Base-by-base conservation (phyloP, 2,797 vertebrate species). In the Labeo calbasu region DNA sequence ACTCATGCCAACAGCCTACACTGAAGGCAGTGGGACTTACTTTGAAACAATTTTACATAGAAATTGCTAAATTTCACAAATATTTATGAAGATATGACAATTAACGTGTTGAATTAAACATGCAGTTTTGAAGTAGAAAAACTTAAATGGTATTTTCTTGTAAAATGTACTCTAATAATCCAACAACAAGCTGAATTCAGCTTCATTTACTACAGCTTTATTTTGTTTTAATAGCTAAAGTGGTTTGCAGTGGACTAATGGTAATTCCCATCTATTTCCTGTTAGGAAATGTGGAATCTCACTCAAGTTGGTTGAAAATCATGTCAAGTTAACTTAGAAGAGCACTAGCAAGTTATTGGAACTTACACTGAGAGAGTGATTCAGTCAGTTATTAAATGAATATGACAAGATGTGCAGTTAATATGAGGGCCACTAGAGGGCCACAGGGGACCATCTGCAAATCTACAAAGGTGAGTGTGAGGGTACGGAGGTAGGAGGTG, bases 371-470 rank as follows among this genome's bases (percentile, higher is more conserved):
- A 40, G 25, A 2, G 7, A 59, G 36, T 19, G 3, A 59, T 23
- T 63, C 48, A 53, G 9, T 82, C 69, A n/a, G 69, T 23, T 71
- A n/a, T 72, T 72, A 28, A 65, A 19, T 66, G 15, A 66, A 51
- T 46, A 66, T 76, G 59, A 55, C 61, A 68, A 32, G 7, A 43
- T 83, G 32, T 83, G 75, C 51, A 84, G 73, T 78, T 59, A 69
- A 77, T 76, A 77, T 59, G 82, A 84, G 53, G 53, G 17, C 82
- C 82, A 84, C 82, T 77, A 84, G 75, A 77, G 82, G 82, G 82
- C 73, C 82, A 84, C 82, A 78, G 8, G 63, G 82, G 75, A 77
- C 82, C 75, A 77, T 69, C 51, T 77, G 73, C 50, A 77, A 70
- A 66, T 66, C 46, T 40, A 77, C 65, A 77, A 57, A 83, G 73